Conservation (phyloP, 2,113 vertebrate species). For the Gymnobelideus leadbeateri region DNA sequence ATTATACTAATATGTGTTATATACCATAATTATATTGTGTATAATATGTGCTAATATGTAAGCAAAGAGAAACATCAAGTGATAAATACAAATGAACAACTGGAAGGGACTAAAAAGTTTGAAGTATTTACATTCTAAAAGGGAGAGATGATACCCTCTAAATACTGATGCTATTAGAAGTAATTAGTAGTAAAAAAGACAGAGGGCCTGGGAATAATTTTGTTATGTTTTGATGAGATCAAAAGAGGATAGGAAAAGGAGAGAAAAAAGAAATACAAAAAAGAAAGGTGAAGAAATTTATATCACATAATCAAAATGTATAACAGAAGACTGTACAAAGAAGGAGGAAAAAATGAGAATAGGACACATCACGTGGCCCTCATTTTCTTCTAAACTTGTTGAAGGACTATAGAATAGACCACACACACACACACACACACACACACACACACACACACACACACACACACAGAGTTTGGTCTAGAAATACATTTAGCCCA, state of each 20-base stretch:
- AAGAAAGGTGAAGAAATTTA: neutral
- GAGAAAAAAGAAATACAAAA: neutral
- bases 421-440: neutral
- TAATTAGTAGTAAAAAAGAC: neutral
- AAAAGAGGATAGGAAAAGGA: neutral
- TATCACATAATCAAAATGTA: neutral
- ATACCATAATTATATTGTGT: neutral
- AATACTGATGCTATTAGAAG: neutral
- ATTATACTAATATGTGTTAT: no score
- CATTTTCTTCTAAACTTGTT: neutral
- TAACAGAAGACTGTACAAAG: neutral
- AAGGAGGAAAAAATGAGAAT: neutral
- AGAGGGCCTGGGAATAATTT: neutral
- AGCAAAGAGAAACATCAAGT: neutral
- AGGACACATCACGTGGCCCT: neutral
- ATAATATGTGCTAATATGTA: conserved; percentile 12
- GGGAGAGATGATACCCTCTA: neutral
- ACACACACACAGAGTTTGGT: neutral
- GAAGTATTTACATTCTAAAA: no score
- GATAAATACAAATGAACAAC: neutral
- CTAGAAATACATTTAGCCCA: neutral
- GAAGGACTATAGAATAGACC: neutral
- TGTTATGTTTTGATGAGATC: neutral
- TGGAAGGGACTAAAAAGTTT: no score
- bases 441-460: neutral